Evolutionary conservation across 2,113 vertebrate genomes (phyloP).

Genomic region (Centrocercus urophasianus): DNA sequence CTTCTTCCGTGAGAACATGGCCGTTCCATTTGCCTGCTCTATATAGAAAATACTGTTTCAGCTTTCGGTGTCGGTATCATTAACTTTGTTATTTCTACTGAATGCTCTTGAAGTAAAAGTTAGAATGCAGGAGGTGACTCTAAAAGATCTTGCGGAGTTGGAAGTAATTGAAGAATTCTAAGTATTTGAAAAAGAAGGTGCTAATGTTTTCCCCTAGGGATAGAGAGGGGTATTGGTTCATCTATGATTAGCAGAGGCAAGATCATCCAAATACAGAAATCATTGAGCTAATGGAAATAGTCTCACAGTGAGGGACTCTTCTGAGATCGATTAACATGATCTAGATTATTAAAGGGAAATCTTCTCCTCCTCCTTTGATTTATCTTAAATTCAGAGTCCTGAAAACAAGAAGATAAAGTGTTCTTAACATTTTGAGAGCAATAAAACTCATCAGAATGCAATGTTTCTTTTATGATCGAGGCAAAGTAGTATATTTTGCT

Average conservation of each 20-base stretch:
- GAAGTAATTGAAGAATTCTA: neutral
- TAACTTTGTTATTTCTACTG: neutral
- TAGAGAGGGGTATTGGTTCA: slow-evolving; percentile 25
- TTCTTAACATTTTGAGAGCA: neutral
- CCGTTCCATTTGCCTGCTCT: neutral
- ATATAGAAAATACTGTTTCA: neutral
- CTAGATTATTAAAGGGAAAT: slow-evolving; percentile 25
- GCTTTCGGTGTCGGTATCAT: rapidly evolving
- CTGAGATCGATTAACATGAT: slow-evolving; percentile 39
- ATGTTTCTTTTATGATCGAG: neutral
- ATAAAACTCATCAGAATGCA: neutral
- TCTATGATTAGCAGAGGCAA: slow-evolving; percentile 20
- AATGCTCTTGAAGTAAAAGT: neutral
- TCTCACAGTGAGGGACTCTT: neutral
- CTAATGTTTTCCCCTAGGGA: slow-evolving; percentile 3
- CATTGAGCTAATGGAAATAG: neutral
- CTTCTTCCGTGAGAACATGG: neutral
- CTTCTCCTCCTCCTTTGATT: neutral
- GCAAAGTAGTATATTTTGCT: neutral
- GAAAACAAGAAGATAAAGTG: neutral
- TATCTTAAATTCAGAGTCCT: slow-evolving; percentile 5
- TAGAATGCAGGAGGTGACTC: neutral
- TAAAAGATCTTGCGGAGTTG: neutral
- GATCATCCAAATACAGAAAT: slow-evolving; percentile 25
- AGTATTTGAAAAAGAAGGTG: neutral